Evolutionary conservation across 1,140 invertebrate species (phyloP), one percentile per base, ranked within the genome.

Genomic region (Teleogryllus occipitalis): DNA sequence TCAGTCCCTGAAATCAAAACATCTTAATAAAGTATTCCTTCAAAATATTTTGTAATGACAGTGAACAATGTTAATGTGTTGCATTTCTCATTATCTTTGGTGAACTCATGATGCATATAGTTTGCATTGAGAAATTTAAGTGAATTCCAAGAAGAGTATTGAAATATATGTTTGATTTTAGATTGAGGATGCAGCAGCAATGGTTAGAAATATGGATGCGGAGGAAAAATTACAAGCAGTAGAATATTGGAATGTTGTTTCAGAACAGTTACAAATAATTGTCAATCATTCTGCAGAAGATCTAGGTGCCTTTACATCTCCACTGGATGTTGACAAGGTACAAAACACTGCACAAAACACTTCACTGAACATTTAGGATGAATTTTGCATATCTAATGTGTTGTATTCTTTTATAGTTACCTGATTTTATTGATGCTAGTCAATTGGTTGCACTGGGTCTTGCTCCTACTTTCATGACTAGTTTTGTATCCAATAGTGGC

Each of bases 211-310:
- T 15, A 85, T 85, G 84, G 48, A 73, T 39, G 82, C 83, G 22
- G 82, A 83, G 78, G 83, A 85, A 74, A 84, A 85, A 76, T 48
- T 84, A 8, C 80, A 83, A 82, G 84, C 85, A 74, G 84, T 85
- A 7, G 82, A 85, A 15, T 83, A 83, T 76, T 85, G 85, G 85
- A 85, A 85, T 81, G 75, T 83, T n/a, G 81, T 84, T 12, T 85
- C 84, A 8, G 85, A 84, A 80, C 83, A 82, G 74, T 78, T 85
- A 10, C 85, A 85, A 82, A 84, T 83, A 73, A 85, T 85, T 78
- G 82, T 85, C 15, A 85, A 85, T 74, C 83, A 81, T 74, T 83
- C 82, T 46, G 82, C 82, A 12, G 82, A 81, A 14, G 82, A 83
- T 78, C 81, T 82, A 8, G 83, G 81, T 80, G 83, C 83, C 18